Evolutionary conservation across 2,888 invertebrate species (phyloP), one percentile per base, ranked within the genome.

Genomic region (Ormyrus labotus): DNA sequence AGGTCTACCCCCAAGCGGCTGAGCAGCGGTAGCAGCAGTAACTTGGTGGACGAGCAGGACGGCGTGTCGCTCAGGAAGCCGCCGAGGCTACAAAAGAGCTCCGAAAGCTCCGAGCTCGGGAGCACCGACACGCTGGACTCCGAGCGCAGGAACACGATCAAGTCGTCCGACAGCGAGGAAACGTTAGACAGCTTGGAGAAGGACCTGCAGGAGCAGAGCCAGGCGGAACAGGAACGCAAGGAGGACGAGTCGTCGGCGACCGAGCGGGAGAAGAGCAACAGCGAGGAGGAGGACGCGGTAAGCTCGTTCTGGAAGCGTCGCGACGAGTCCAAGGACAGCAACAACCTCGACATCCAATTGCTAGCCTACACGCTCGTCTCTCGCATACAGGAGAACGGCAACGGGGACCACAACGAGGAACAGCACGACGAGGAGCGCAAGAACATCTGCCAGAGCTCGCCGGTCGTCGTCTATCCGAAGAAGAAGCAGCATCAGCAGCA

Each of bases 151-250:
- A 89, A 89, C 68, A 74, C 78, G 19, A 72, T 67, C 53, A 90
- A 90, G 64, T 90, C 88, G 5, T 90, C 88, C 6, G 90, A 88
- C 75, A 90, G 90, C 80, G 89, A 89, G 0, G 90, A 90, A 75
- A 90, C 90, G 6, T 83, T 91, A 51, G 90, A 91, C 71, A 91
- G 90, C 74, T 85, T 90, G 13, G 90, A 90, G 61, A 89, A 88
- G 64, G 89, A 89, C 13, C 73, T 76, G 57, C 78, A 71, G 9
- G 72, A 72, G 0, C 73, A 50, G 67, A 55, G 34, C 11, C 73
- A 51, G 65, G 19, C 63, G 64, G 89, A 90, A 5, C 88, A 88
- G 63, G 88, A 89, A 4, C 76, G 83, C n/a, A 87, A 87, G 55
- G 87, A 88, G 19, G 87, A 89, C 13, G 88, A 88, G 34, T 83